Conservation (phyloP, 2,888 invertebrate species). For the Cataglyphis livida region DNA sequence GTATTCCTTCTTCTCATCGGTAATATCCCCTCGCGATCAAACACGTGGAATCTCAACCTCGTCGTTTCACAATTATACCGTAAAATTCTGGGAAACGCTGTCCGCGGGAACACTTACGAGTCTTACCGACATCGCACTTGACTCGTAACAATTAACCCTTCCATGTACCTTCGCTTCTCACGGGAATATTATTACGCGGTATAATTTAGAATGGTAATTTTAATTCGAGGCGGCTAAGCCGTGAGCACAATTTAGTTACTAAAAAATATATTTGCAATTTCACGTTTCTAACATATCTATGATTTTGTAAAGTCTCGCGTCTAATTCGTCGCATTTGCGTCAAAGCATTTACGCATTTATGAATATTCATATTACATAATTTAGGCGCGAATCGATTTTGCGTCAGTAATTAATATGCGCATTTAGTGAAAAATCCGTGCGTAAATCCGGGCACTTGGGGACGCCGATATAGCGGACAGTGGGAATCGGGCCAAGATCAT, state of each 20-base stretch:
- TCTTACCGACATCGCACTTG: not conserved
- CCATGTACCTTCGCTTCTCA: slow-evolving; percentile 14
- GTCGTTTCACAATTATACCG: not conserved
- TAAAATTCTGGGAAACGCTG: slow-evolving; percentile 25
- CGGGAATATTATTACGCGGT: slow-evolving; percentile 27
- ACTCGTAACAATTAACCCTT: slow-evolving; percentile 28
- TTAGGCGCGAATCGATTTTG: not conserved
- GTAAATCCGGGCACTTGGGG: slow-evolving; percentile 48
- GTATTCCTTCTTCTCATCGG: not conserved
- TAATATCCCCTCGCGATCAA: slow-evolving; percentile 12
- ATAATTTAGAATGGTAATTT: slow-evolving; percentile 29
- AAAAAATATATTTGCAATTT: not conserved
- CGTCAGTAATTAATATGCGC: not conserved
- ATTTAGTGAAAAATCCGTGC: not conserved
- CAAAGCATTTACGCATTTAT: not conserved
- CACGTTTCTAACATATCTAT: not conserved
- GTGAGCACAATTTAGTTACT: not conserved
- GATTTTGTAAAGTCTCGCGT: not conserved
- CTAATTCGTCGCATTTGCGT: not conserved
- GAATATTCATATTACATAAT: not conserved
- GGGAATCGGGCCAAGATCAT: slow-evolving; percentile 83
- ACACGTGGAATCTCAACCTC: not conserved
- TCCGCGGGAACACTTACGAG: slow-evolving; percentile 7
- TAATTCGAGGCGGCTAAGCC: slow-evolving; percentile 21
- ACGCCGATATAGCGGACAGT: slow-evolving; percentile 64